Percentiles rank a stretch among this genome's conserved stretches.
These are phyloP conservation scores for Cheilosia vulpina DNA, from an alignment of 2,888 invertebrate species.

Conservation along the genomic window DNA sequence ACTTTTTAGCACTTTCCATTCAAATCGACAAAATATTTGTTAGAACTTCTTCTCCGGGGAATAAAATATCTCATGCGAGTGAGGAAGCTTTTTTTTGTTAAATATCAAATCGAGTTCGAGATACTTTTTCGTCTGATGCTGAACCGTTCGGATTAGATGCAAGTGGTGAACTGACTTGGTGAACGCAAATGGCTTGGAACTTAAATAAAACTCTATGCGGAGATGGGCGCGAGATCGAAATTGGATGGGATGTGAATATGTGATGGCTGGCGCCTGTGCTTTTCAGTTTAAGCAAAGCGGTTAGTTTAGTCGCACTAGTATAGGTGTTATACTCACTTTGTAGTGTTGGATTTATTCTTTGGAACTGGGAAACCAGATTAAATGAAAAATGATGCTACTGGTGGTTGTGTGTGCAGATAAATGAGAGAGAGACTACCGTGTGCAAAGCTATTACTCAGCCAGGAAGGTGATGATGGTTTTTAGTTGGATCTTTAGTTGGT, in stretches of 20 bases:
- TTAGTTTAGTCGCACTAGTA: neutral
- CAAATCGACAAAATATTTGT: conserved; percentile 40
- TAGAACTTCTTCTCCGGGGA: conserved; percentile 4
- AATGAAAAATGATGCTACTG: conserved; percentile 40
- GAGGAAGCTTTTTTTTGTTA: conserved; percentile 38
- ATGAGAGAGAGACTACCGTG: conserved; percentile 14
- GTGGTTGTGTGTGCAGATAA: conserved; percentile 16
- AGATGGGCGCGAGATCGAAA: conserved; percentile 20
- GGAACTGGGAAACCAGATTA: conserved; percentile 55
- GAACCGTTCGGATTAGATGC: conserved; percentile 69
- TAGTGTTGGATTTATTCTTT: conserved; percentile 29
- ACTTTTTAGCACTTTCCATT: conserved; percentile 62
- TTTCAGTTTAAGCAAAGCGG: conserved; percentile 25
- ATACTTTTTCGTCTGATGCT: conserved; percentile 26
- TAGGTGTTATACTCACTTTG: neutral
- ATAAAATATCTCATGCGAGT: conserved; percentile 57
- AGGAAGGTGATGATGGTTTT: conserved; percentile 20
- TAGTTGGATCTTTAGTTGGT: neutral
- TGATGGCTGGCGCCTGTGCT: conserved; percentile 43
- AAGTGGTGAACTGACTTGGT: conserved; percentile 65
- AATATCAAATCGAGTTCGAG: conserved; percentile 29
- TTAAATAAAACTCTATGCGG: conserved; percentile 59
- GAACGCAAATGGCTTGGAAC: conserved; percentile 48
- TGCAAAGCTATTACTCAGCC: conserved; percentile 13
- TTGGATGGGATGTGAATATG: neutral